These are phyloP conservation scores for Lasius platythorax DNA, from an alignment of 2,888 invertebrate genomes.

Conservation along the genomic window DNA sequence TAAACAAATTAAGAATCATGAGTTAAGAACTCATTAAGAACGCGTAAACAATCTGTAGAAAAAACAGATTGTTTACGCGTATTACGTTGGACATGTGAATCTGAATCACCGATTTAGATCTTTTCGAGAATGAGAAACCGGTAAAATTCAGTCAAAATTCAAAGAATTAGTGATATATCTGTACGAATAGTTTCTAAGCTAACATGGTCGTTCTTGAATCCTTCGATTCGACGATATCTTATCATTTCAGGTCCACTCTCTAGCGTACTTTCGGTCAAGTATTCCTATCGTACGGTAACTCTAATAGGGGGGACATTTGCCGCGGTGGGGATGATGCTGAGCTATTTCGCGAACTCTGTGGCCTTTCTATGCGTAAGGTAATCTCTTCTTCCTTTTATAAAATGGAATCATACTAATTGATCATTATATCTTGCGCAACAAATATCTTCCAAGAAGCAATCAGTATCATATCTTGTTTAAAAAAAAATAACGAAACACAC, in stretches of 20 bases:
- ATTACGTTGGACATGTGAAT: conserved; percentile 8
- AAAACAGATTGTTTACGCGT: not conserved
- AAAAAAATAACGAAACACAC: not conserved
- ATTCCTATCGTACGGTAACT: conserved; percentile 94
- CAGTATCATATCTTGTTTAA: not conserved
- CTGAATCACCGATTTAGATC: not conserved
- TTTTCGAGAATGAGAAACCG: not conserved
- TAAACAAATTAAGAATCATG: conserved; percentile 6
- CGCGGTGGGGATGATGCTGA: conserved; percentile 94
- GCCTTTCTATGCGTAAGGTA: conserved; percentile 93
- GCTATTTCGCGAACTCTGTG: conserved; percentile 93
- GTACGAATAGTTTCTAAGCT: not conserved
- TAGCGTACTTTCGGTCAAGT: conserved; percentile 93
- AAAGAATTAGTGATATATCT: not conserved
- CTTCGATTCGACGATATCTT: not conserved
- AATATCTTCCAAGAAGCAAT: not conserved
- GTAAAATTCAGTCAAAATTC: not conserved
- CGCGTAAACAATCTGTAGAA: too few species aligned
- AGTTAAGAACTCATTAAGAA: too few species aligned
- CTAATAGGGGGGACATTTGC: conserved; percentile 93
- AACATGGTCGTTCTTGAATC: not conserved
- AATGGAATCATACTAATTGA: not conserved
- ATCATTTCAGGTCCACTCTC: conserved; percentile 91
- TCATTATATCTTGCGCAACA: not conserved
- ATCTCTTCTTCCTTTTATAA: conserved; percentile 72